Percentiles rank a stretch among this genome's conserved stretches.
phyloP scores from a whole-genome alignment of 2,113 vertebrate species.

The Ahaetulla prasina region DNA sequence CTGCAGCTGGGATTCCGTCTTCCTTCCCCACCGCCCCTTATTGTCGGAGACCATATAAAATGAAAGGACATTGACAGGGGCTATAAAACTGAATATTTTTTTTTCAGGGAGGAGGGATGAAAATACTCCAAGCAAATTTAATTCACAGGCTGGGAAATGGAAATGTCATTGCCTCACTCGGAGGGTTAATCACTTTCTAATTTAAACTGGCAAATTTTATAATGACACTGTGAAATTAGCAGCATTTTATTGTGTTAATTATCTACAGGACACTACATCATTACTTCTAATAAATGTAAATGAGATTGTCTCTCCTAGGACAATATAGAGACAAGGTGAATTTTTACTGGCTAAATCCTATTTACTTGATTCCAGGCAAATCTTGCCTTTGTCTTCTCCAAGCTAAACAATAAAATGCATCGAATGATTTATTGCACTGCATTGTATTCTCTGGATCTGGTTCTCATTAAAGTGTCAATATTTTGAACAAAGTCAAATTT shows the following conservation, averaged over 20 bases:
- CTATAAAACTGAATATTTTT: conserved; percentile 54
- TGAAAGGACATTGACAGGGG: conserved; percentile 22
- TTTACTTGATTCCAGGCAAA: conserved; percentile 62
- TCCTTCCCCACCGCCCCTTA: neutral
- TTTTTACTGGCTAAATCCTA: conserved; percentile 70
- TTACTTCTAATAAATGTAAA: conserved; percentile 81
- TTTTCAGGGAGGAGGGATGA: conserved; percentile 32
- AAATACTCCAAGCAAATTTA: conserved; percentile 73
- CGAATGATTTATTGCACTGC: conserved; percentile 32
- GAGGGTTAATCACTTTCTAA: conserved; percentile 81
- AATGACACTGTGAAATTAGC: conserved; percentile 88
- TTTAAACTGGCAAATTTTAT: conserved; percentile 80
- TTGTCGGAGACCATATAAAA: neutral
- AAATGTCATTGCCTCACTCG: conserved; percentile 79
- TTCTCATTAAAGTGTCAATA: conserved; percentile 36
- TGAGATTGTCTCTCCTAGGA: conserved; percentile 75
- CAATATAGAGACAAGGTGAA: conserved; percentile 76
- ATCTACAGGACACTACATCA: conserved; percentile 80
- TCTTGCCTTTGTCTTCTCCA: conserved; percentile 12
- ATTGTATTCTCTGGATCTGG: conserved; percentile 49
- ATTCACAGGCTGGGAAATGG: conserved; percentile 75
- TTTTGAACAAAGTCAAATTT: conserved; percentile 61
- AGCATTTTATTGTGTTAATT: conserved; percentile 85
- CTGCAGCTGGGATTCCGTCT: conserved; percentile 14
- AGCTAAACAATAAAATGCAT: conserved; percentile 42